Base-by-base conservation (phyloP, 2,113 vertebrate species). In the Engystomops pustulosus region DNA sequence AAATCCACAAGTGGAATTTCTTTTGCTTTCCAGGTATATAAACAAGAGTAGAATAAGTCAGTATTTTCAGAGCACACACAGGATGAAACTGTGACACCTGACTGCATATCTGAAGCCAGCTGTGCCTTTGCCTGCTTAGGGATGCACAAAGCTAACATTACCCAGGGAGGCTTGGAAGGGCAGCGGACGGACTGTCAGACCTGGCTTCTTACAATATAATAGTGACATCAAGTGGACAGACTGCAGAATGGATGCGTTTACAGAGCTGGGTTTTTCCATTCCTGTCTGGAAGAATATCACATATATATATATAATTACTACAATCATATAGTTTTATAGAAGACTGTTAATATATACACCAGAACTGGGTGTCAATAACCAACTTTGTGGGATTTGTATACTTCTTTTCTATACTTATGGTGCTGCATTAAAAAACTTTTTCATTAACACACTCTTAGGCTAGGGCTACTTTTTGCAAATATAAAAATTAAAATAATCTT, bases 141-240 rank as follows among this genome's bases (percentile, higher is more conserved):
- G 17, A 32, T 67, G 74, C 38, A 20, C 41, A 67, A 27, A 47
- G 65, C 60, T 34, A 34, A n/a, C 47, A n/a, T 67, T 60, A 68
- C 2, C 23, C 12, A 34, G 23, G 53, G 44, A 67, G 44, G 12
- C n/a, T 79, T 41, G 38, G 69, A 9, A 25, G 20, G 23, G 18
- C 14, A 30, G 36, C 3, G 30, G 27, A 10, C 2, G 15, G 45
- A 65, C 14, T 15, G 0, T 67, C 30, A 47, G n/a, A 65, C 1
- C 14, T 34, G 44, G 60, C 69, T 25, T 78, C 45, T 49, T 25
- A 1, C 47, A 25, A 69, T 81, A 15, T 55, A 81, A 71, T n/a
- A 71, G 67, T 71, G 79, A 81, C 79, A 81, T 68, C 79, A 41
- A 71, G 67, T 41, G 79, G 47, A 41, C 18, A 36, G 25, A 41